Evolutionary conservation across 35 echinoderm and acorn worm genomes (phyloP), one percentile per base, ranked within the genome.

Genomic region (Heliocidaris tuberculata): DNA sequence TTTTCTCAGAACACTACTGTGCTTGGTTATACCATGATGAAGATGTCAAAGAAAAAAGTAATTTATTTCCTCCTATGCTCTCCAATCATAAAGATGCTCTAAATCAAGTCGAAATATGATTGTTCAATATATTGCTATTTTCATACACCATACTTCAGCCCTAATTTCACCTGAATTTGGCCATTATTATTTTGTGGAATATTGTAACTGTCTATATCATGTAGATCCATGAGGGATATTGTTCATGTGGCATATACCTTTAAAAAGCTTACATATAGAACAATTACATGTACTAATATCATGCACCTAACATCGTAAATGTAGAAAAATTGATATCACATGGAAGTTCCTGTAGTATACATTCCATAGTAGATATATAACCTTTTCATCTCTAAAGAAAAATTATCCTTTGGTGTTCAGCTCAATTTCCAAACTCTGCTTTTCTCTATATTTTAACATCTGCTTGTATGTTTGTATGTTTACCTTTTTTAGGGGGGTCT

Each of bases 1-100:
- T 78, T 78, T 78, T 78, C 65, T n/a, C 65, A 78, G 65, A 78
- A 78, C 65, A 78, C 65, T 78, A 78, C 65, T 78, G 65, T 78
- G 65, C 65, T 17, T 78, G 65, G 65, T 78, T 78, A 27, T 78
- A 78, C 27, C 65, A 78, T n/a, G 65, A 78, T 78, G 65, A 78
- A 78, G 65, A 78, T 21, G 65, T 78, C 65, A 78, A 78, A 78
- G 65, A 78, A n/a, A 78, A 78, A 78, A 78, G 65, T 78, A 78
- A 78, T 78, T n/a, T 78, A 27, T 78, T 78, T 78, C 65, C 65
- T 42, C 35, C 35, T n/a, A 78, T 27, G 19, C 65, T 78, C 65
- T 78, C 65, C 35, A n/a, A 7, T 19, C 17, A 27, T 42, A 42
- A 1, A 42, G 35, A 42, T 3, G 35, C 3, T 42, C 35, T 42